Percentiles rank a stretch among this genome's conserved stretches.
Conservation (phyloP, 2,113 vertebrate species). For the Macroglossus sobrinus region DNA sequence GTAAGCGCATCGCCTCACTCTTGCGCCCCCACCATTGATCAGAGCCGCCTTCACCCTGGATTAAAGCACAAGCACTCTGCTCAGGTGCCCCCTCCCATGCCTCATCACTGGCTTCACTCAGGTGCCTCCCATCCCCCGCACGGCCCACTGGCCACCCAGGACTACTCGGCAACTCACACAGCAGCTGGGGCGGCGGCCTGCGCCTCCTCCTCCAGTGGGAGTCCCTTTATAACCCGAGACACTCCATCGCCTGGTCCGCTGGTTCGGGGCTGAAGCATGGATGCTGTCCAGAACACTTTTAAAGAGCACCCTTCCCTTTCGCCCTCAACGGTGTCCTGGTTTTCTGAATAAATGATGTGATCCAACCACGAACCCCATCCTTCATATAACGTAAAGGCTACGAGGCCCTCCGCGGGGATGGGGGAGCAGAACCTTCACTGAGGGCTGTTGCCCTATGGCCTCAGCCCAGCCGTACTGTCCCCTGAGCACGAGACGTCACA, state of each 20-base stretch:
- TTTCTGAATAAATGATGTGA: background rate
- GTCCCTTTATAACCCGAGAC: background rate
- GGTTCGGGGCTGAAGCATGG: background rate
- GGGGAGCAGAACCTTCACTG: background rate
- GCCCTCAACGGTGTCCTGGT: background rate
- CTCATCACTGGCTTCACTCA: background rate
- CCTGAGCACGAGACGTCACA: accelerated
- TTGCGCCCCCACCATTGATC: background rate
- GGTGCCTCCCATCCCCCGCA: background rate
- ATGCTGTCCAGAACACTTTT: background rate
- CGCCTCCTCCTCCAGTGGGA: background rate
- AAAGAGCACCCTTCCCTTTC: background rate
- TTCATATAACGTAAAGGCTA: background rate
- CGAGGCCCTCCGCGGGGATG: background rate
- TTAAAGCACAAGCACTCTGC: background rate
- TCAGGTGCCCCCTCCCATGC: background rate
- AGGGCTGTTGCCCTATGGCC: background rate
- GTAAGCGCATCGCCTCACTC: background rate
- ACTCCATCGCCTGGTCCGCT: background rate
- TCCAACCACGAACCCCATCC: background rate
- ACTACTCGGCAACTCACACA: background rate
- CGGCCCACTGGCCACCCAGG: background rate
- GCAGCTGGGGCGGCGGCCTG: accelerated
- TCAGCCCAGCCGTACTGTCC: too few species aligned
- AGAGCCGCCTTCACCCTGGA: background rate